phyloP scores from a whole-genome alignment of 2,113 vertebrate species.

The Brachypodius melanocephalos region DNA sequence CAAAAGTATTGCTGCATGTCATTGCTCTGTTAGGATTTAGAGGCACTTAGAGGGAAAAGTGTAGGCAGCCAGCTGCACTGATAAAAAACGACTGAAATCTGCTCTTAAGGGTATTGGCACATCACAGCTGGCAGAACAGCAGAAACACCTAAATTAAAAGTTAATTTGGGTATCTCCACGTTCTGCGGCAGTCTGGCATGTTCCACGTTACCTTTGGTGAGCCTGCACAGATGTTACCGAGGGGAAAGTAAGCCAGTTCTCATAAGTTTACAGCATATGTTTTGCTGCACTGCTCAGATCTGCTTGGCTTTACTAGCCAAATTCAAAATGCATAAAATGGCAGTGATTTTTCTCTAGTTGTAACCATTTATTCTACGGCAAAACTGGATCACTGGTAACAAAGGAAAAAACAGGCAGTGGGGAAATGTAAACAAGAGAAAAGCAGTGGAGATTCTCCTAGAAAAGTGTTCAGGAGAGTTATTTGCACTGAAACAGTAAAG shows the following conservation, averaged over 20 bases:
- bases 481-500: background rate
- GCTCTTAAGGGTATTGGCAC: background rate
- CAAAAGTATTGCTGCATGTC: background rate
- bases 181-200: background rate
- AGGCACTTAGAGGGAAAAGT: background rate
- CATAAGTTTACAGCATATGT: background rate
- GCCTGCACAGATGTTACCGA: background rate
- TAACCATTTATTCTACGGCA: background rate
- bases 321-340: background rate
- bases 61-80: background rate
- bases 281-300: background rate
- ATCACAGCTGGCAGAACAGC: background rate
- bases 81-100: background rate
- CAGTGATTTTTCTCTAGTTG: background rate
- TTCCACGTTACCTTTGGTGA: background rate
- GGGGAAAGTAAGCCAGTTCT: background rate
- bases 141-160: conserved; percentile 10
- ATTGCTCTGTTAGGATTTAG: background rate
- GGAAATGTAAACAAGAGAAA: background rate
- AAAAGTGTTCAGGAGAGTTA: background rate
- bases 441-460: background rate
- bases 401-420: background rate
- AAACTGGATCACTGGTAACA: background rate
- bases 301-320: background rate
- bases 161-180: background rate